phyloP scores from a whole-genome alignment of 1,140 invertebrate genomes.

The Apis florea region DNA sequence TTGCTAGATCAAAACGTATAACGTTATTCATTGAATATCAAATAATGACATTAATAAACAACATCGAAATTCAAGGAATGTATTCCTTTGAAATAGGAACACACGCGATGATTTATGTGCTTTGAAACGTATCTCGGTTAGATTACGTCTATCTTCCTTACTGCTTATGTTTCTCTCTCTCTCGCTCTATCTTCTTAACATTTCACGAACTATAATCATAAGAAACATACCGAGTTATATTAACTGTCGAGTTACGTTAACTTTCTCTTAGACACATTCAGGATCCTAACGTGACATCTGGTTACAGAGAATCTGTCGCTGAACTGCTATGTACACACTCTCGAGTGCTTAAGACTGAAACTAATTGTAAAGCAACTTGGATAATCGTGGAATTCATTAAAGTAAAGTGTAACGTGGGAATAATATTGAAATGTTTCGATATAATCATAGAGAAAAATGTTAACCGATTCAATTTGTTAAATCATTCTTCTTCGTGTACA shows the following conservation, averaged over 20 bases:
- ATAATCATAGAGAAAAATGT: background rate
- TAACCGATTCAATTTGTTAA: too few relatives aligned
- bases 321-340: background rate
- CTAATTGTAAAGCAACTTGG: background rate
- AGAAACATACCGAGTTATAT: conserved; percentile 44
- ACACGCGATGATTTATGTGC: conserved; percentile 37
- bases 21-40: background rate
- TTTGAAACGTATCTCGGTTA: conserved; percentile 26
- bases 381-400: background rate
- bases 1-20: too few relatives aligned
- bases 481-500: too few relatives aligned
- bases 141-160: conserved; percentile 7
- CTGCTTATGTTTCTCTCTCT: background rate
- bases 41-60: conserved; percentile 21
- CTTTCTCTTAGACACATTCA: conserved; percentile 23
- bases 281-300: conserved; percentile 22
- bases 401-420: background rate
- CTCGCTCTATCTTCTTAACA: conserved; percentile 7
- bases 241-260: conserved; percentile 45
- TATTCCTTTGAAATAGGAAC: background rate
- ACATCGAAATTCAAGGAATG: background rate
- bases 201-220: conserved; percentile 37
- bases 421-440: background rate
- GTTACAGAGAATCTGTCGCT: conserved; percentile 16
- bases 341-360: background rate